Evolutionary conservation across 2,888 invertebrate species (phyloP), one percentile per base, ranked within the genome.

Genomic region (Lithosia quadra): DNA sequence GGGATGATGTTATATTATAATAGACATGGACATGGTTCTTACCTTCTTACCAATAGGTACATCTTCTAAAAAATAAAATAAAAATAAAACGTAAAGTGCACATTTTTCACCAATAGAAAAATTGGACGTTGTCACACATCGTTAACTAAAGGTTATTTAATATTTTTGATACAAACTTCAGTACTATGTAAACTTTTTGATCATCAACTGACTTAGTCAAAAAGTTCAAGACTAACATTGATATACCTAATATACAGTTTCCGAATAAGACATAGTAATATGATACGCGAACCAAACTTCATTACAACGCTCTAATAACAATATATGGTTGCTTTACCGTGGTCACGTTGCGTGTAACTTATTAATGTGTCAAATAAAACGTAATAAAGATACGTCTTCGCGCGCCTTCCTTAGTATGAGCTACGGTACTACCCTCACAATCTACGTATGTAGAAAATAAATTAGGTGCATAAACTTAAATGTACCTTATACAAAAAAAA

Each of bases 341-440:
- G 36, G 58, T 34, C 49, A 63, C 63, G 63, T 43, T n/a, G n/a
- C 28, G 21, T 24, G 43, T 57, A n/a, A 58, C n/a, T 67, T 68
- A 65, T 60, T 69, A 69, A 57, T 57, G 57, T 72, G 72, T 69
- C 69, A 55, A 64, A 62, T 69, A 69, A 69, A 49, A 36, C 11
- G 49, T 58, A 68, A 60, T 69, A 34, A 53, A 64, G 60, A 65
- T 68, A 57, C 65, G 63, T 63, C 36, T 60, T 63, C 22, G 34
- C 39, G 57, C 8, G 57, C 39, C 39, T 24, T 28, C 56, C 36
- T 56, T 64, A 56, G 28, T 65, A 53, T 59, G 24, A 66, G 24
- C 53, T 34, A 33, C 62, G 13, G 15, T 15, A 56, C 56, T 56
- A 15, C 13, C 4, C n/a, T 49, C n/a, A n/a, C n/a, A 49, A 49